Evolutionary conservation across 2,113 vertebrate genomes (phyloP).

Genomic region (Zosterops lateralis): DNA sequence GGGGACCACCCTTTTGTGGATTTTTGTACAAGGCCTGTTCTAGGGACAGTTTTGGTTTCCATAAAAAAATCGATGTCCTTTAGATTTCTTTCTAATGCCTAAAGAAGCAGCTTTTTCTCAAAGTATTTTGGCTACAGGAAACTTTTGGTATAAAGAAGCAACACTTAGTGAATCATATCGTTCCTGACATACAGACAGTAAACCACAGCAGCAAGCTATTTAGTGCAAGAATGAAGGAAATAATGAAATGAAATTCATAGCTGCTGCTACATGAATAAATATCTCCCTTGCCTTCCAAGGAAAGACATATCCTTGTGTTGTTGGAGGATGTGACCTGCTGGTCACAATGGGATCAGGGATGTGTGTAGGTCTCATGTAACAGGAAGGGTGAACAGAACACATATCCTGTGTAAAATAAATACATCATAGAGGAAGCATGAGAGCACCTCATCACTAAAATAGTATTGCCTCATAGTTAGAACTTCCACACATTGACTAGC

Average conservation of each 20-base stretch:
- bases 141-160: too few species aligned
- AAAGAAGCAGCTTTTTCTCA: background rate
- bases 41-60: background rate
- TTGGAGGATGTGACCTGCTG: background rate
- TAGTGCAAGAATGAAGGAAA: background rate
- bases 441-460: background rate
- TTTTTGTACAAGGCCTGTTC: background rate
- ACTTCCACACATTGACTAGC: background rate
- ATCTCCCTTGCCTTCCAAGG: background rate
- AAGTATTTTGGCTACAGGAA: too few species aligned
- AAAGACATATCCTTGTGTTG: accelerated
- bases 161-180: too few species aligned
- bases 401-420: background rate
- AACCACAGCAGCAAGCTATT: background rate
- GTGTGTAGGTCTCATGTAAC: too few species aligned
- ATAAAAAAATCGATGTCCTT: background rate
- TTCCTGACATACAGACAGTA: too few species aligned
- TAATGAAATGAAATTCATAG: background rate
- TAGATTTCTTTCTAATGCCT: background rate
- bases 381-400: background rate
- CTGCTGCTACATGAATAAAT: background rate
- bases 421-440: background rate
- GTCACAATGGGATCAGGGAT: background rate
- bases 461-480: background rate
- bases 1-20: background rate